Evolutionary conservation across 2,113 vertebrate genomes (phyloP).

Genomic region (Sula dactylatra): DNA sequence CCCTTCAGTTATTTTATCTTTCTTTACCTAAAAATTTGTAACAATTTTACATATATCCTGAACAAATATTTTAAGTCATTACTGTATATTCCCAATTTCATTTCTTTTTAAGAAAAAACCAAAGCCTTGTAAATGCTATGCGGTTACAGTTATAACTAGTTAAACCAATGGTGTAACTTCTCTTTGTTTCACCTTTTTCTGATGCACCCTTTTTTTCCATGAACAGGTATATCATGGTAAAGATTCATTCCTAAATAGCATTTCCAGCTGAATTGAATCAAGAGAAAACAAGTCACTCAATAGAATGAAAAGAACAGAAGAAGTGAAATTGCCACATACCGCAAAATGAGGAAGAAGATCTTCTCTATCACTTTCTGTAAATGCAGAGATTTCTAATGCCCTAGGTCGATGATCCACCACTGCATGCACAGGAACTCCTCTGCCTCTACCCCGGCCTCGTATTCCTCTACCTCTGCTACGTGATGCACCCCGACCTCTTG

Average conservation of each 20-base stretch:
- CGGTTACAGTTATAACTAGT: accelerated
- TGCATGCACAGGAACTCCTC: constrained; percentile 81
- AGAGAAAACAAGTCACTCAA: neutral
- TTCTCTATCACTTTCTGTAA: constrained; percentile 85
- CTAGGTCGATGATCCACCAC: constrained; percentile 92
- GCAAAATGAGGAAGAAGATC: constrained; percentile 96
- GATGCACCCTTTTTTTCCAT: neutral
- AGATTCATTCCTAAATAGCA: neutral
- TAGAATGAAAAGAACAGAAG: neutral
- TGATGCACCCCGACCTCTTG: constrained; percentile 81
- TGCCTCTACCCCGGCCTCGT: constrained; percentile 83
- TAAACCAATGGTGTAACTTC: neutral
- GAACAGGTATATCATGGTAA: neutral
- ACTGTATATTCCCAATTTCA: neutral
- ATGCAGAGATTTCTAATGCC: constrained; percentile 89
- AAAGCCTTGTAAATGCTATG: neutral
- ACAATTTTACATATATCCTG: neutral
- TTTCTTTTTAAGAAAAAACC: neutral
- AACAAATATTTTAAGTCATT: neutral
- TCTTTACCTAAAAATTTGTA: neutral
- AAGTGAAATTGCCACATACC: constrained; percentile 76
- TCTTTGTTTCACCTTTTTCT: neutral
- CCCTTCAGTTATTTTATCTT: neutral
- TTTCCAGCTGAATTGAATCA: neutral
- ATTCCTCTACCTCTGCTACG: constrained; percentile 82